Evolutionary conservation across 1,140 invertebrate species (phyloP), one percentile per base, ranked within the genome.

Genomic region (Antheraea pernyi): DNA sequence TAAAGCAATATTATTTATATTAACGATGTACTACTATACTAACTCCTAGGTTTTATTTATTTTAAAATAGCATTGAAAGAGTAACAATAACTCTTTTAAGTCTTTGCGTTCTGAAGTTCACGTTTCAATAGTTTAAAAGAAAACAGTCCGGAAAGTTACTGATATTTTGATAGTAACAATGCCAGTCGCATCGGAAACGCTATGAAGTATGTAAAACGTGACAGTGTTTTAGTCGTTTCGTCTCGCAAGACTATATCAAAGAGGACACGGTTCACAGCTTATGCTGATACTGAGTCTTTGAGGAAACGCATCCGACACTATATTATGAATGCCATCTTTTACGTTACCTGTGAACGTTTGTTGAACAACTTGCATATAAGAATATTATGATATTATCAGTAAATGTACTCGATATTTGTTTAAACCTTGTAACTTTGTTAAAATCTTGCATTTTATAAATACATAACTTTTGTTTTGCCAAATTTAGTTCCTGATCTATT

Each of bases 231-330:
- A 75, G 68, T 71, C 71, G 68, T 69, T 30, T 65, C 62, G 66
- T 69, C 39, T 65, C 62, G 59, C 67, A 67, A 71, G 71, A 46
- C 61, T 70, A 65, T 73, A 72, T 81, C 77, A 81, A 81, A 81
- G 79, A 72, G 70, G 68, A 71, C 73, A 65, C 69, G 70, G 63
- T 71, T 72, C 71, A 65, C 74, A 62, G 71, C 71, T 76, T 80
- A 81, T 81, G 77, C 71, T 77, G 79, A 80, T 77, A 73, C 73
- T 39, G 64, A 74, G 61, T 75, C 77, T 81, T 81, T 79, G 77
- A 77, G 63, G 73, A 76, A 81, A 81, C 62, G 71, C 73, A 74
- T 74, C 65, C 71, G 30, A 64, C 42, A 66, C 71, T 74, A 75
- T 67, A 76, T 76, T 76, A 78, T 75, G 76, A 70, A 76, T 75